Base-by-base conservation (phyloP, 2,888 invertebrate genomes). In the Phyto melanocephala region DNA sequence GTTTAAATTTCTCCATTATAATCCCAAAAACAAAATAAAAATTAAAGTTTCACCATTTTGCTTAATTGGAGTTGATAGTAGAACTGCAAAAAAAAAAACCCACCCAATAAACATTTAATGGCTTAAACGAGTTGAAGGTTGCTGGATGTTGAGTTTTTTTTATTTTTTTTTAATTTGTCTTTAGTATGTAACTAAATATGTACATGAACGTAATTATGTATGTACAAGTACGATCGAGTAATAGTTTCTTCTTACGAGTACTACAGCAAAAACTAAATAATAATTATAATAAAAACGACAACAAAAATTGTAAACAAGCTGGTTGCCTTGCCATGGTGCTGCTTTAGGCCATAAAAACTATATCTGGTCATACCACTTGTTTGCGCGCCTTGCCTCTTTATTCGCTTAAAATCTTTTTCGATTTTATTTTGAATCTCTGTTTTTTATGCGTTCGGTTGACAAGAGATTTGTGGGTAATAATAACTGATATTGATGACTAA, bases 331-430 rank as follows among this genome's bases (percentile, higher is more conserved):
- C 80, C 63, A 52, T 72, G 74, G 24, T 75, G 81, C 52, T 60
- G 63, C 70, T 82, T 82, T 79, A 75, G 82, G 82, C 75, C 70
- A 79, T 79, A 75, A 79, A 75, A 76, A 79, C 45, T 79, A 65
- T 76, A 79, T 35, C 82, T 71, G 52, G 79, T 79, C 79, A 67
- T 71, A 79, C 71, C 70, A 79, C 82, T 79, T 82, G 79, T 76
- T 71, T 28, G 33, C 45, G 58, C 60, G 63, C 33, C 62, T 60
- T 70, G 77, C 15, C 52, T 67, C 58, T 67, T 74, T 54, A 56
- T n/a, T 24, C 45, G 54, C 15, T 77, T 20, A 33, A 42, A 63
- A 28, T 7, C 42, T 28, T 28, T 60, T 33, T n/a, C 37, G 68
- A 22, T 54, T 37, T 68, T 68, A 13, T 68, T 68, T 28, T 63